phyloP scores from a whole-genome alignment of 2,888 invertebrate genomes.

The Cotesia congregata region DNA sequence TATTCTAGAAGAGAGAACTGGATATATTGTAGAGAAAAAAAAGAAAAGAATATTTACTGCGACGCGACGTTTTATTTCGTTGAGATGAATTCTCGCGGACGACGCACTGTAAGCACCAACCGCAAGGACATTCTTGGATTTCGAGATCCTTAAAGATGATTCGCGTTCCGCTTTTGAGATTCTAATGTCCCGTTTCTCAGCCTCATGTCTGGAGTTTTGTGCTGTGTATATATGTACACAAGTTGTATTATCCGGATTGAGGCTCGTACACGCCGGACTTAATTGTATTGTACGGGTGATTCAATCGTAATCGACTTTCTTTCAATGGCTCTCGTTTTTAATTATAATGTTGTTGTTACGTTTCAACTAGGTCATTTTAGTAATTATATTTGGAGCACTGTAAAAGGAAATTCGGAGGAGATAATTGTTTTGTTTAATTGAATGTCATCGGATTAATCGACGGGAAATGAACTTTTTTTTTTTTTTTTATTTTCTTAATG shows the following conservation, averaged over 20 bases:
- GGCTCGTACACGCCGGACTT: not conserved
- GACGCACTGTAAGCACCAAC: slow-evolving; percentile 37
- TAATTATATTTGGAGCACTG: slow-evolving; percentile 3
- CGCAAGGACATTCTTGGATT: slow-evolving; percentile 44
- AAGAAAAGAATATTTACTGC: slow-evolving; percentile 42
- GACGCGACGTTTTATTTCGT: slow-evolving; percentile 30
- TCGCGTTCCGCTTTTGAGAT: slow-evolving; percentile 35
- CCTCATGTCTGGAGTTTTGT: not conserved
- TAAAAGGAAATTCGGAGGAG: not conserved
- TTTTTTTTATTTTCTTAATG: not conserved
- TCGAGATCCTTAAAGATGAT: slow-evolving; percentile 35
- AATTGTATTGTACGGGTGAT: not conserved
- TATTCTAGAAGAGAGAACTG: not conserved
- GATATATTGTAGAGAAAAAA: slow-evolving; percentile 7
- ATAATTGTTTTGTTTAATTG: slow-evolving; percentile 1
- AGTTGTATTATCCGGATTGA: too few relatives aligned
- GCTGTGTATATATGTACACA: not conserved
- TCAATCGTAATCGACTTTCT: not conserved
- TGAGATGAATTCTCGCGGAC: slow-evolving; percentile 45
- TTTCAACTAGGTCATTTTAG: not conserved
- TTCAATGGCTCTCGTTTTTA: not conserved
- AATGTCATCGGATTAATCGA: slow-evolving; percentile 1
- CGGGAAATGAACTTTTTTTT: not conserved
- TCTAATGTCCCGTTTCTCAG: slow-evolving; percentile 15
- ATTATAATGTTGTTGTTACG: not conserved